Base-by-base conservation (phyloP, 2,113 vertebrate species). In the Elachura formosa region DNA sequence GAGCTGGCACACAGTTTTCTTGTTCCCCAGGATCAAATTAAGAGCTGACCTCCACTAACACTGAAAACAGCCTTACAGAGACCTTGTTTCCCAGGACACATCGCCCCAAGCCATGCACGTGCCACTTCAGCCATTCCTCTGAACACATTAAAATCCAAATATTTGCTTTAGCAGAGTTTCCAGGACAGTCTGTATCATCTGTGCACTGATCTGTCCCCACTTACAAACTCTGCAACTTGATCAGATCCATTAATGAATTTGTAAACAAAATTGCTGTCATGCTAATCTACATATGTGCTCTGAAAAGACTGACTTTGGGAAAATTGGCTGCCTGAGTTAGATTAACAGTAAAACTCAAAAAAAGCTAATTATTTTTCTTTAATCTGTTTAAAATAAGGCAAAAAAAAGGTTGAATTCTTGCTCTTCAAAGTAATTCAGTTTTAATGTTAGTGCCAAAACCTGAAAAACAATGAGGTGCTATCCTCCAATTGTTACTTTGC, bases 61-160 rank as follows among this genome's bases (percentile, higher is more conserved):
- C 22, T 15, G 14, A 36, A 41, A 82, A 48, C 0, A 3, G 24
- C 52, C 43, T 83, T 59, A 72, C 11, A 38, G n/a, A 76, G 71
- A 58, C 43, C 43, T 46, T 34, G 16, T 29, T 83, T 75, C 76
- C 61, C 51, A 66, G 41, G 64, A 56, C 41, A 69, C 19, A 36
- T 4, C 0, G 0, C 14, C 22, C 40, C 59, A 56, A 49, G 34
- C 36, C 62, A 55, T 3, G 24, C 46, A 36, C 3, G 49, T 2
- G 16, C 11, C 48, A 43, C 43, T 74, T 80, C 26, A 81, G 40
- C 31, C 68, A 14, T 48, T 69, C 63, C 43, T 58, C 40, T 49
- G 46, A 34, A 55, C 24, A 17, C 2, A 10, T 14, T 52, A 34
- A 66, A 91, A 80, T 14, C 29, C 19, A n/a, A 31, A 3, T 19